These are phyloP conservation scores for Atta texana DNA, from an alignment of 1,140 invertebrate genomes.

Conservation along the genomic window DNA sequence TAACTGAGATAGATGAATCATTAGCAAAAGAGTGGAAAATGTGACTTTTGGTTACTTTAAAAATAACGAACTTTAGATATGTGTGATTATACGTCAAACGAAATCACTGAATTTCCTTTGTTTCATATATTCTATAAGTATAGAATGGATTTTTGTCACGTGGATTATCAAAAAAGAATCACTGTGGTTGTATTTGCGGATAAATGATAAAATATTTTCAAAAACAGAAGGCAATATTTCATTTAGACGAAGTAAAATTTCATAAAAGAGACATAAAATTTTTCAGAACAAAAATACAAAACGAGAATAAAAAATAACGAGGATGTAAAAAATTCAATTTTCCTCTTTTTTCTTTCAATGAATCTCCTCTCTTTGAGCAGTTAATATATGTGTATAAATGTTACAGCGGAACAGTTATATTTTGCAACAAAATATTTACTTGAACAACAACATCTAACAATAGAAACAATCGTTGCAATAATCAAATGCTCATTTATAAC, in stretches of 20 bases:
- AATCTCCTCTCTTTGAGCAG: not conserved
- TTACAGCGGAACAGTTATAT: not conserved
- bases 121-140: not conserved
- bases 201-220: not conserved
- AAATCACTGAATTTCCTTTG: not conserved
- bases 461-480: constrained; percentile 4
- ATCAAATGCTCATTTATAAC: constrained; percentile 21
- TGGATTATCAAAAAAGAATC: not conserved
- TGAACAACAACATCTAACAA: not conserved
- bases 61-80: not conserved
- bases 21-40: not conserved
- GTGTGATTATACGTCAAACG: not conserved
- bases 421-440: not conserved
- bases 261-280: constrained; percentile 6
- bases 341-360: not conserved
- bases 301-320: not conserved
- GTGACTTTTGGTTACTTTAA: not conserved
- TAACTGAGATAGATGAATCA: not conserved
- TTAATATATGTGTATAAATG: not conserved
- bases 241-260: not conserved
- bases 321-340: not conserved
- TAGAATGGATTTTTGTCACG: not conserved
- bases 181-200: not conserved
- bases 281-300: not conserved
- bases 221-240: constrained; percentile 4